Evolutionary conservation across 1,140 invertebrate species (phyloP), one percentile per base, ranked within the genome.

Genomic region (Carcinoscorpius rotundicauda): DNA sequence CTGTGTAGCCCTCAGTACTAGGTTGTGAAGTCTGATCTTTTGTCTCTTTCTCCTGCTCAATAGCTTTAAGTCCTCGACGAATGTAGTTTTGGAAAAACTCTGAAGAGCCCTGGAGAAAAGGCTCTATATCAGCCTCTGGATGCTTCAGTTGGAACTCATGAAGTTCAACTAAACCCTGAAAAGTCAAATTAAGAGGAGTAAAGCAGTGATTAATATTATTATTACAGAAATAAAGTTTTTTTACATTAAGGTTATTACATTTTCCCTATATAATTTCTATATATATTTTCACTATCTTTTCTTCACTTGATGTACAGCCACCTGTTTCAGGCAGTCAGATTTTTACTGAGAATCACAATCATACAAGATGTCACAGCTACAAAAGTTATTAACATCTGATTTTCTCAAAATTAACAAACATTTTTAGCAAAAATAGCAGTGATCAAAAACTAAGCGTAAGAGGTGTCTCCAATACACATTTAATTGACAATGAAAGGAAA

Each of bases 81-180:
- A 97, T 92, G 74, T 92, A 97, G 71, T 91, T 87, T 77, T 93
- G 89, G 79, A 97, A 96, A 76, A 88, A 91, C 72, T 88, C 86
- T 59, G 91, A 93, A 1, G 89, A 88, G 71, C 89, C 91, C 69
- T 87, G 84, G 71, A 97, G 81, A 75, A 91, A 95, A 51, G 89
- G 89, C 75, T 91, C 87, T n/a, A 93, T 83, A 75, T 95, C 90
- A 29, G 91, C 89, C 69, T 94, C 89, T 0, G 93, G 93, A 78
- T 95, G 85, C 75, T 90, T 85, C 72, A 87, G 83, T 80, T 91
- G 86, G 73, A 96, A 92, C 68, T 95, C 91, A 73, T 93, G 95
- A 5, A 97, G 77, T 71, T 93, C 86, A 64, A 83, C 81, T 52
- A 97, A 78, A 52, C 92, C 94, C 82, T 55, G 6, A 8, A n/a